Base-by-base conservation (phyloP, 2,888 invertebrate genomes). In the Rhynchonema sp. region DNA sequence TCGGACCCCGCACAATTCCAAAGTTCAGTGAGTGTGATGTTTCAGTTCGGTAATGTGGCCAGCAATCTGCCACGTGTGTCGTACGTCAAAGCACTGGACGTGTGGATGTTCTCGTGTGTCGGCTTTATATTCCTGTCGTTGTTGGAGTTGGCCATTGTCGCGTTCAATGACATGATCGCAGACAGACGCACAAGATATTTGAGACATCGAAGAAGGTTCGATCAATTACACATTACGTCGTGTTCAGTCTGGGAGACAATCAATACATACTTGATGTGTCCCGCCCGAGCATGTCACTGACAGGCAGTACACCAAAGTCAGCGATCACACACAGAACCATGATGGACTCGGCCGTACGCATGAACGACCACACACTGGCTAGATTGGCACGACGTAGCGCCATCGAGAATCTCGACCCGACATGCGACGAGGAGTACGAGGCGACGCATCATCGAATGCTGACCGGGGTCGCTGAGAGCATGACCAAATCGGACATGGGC, bases 41-140 rank as follows among this genome's bases (percentile, higher is more conserved):
- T 55, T 55, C 46, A 56, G 56, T 56, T 38, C 26, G 56, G 56
- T 2, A 56, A 56, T 46, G 56, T 56, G 23, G 56, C 30, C 23
- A 56, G 38, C 22, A 30, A 56, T 26, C 56, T 56, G 22, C 49
- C 58, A 1, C 26, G 49, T 1, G 49, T 58, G 2, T 25, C 25
- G 22, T 57, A 57, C 49, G 57, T 57, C 49, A 57, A 57, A 27
- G 57, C 57, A 2, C 13, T 57, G 38, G 57, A 57, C 23, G 28
- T 57, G 22, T 57, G 57, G 57, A 54, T 54, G 54, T 54, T 54
- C 54, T 26, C 54, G 27, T 54, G 54, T 27, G 54, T 54, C 54
- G 27, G 26, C 22, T 54, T 54, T 22, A 54, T 54, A 3, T 54
- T 54, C 54, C 54, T 54, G 9, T 17, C 54, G 54, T 23, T 54